Percentiles rank a stretch among this genome's conserved stretches.
These are phyloP conservation scores for Caenorhabditis doughertyi DNA, from an alignment of 2,888 invertebrate species.

Conservation along the genomic window DNA sequence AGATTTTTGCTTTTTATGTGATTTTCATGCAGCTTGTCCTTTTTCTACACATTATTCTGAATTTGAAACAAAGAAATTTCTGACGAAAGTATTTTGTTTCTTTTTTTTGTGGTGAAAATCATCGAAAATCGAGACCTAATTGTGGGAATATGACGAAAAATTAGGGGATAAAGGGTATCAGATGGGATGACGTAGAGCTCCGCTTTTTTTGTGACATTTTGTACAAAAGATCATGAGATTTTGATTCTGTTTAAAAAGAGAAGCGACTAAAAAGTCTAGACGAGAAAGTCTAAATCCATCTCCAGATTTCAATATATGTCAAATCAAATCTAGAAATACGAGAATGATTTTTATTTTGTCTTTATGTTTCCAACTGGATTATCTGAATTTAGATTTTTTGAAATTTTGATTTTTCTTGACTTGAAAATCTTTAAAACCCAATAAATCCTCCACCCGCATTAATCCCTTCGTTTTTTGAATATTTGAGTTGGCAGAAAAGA, in stretches of 20 bases:
- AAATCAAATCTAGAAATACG: not conserved
- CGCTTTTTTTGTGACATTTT: not conserved
- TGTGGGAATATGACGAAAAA: not conserved
- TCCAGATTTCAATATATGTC: not conserved
- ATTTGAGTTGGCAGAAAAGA: not conserved
- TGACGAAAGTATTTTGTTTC: slow-evolving; percentile 8
- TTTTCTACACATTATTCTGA: slow-evolving; percentile 27
- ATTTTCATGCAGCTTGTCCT: slow-evolving; percentile 49
- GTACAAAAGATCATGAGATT: not conserved
- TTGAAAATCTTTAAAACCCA: too few species aligned
- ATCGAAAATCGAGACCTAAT: not conserved
- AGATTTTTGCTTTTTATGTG: slow-evolving; percentile 27
- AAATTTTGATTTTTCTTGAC: not conserved
- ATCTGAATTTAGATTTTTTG: not conserved
- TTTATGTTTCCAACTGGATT: not conserved
- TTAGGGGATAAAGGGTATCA: not conserved
- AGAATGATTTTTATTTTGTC: not conserved
- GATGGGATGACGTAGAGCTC: not conserved
- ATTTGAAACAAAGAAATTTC: not conserved
- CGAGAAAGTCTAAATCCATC: too few species aligned
- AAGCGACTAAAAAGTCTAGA: too few species aligned
- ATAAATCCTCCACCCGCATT: not conserved
- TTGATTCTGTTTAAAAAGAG: not conserved
- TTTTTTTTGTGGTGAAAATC: not conserved
- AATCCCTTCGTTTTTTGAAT: not conserved